Percentiles rank a stretch among this genome's conserved stretches.
Evolutionary conservation across 2,113 vertebrate species (phyloP).

Genomic region (Seriola rivoliana): DNA sequence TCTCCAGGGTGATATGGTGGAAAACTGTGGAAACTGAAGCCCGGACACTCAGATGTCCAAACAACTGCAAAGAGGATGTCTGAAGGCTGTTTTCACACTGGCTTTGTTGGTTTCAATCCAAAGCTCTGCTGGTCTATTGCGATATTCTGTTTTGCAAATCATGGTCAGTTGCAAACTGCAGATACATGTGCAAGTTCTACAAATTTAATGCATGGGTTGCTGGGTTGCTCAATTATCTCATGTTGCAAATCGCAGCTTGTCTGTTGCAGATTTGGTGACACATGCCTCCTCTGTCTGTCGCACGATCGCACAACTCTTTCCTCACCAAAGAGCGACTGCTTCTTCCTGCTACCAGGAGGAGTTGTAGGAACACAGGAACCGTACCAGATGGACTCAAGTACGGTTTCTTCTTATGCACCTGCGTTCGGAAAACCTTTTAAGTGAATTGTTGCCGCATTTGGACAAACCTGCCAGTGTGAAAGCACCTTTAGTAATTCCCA

Average conservation of each 20-base stretch:
- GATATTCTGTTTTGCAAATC: too few relatives aligned
- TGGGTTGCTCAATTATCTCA: too few relatives aligned
- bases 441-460: slow-evolving; percentile 6
- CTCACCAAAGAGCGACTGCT: too few relatives aligned
- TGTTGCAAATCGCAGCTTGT: too few relatives aligned
- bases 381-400: not conserved
- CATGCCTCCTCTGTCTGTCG: too few relatives aligned
- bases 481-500: not conserved
- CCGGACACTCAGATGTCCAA: slow-evolving; percentile 21
- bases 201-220: too few relatives aligned
- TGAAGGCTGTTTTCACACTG: slow-evolving; percentile 34
- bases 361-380: too few relatives aligned
- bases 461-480: slow-evolving; percentile 34
- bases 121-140: not conserved
- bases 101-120: slow-evolving; percentile 3
- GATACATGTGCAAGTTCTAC: too few relatives aligned
- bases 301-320: too few relatives aligned
- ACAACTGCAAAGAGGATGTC: slow-evolving; percentile 23
- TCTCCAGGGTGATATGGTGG: slow-evolving; percentile 56
- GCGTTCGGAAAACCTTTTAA: not conserved
- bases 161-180: too few relatives aligned
- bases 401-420: not conserved
- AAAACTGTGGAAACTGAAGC: slow-evolving; percentile 49
- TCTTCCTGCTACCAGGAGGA: too few relatives aligned
- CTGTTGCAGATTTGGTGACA: too few relatives aligned